Percentiles rank a stretch among this genome's conserved stretches.
phyloP scores from a whole-genome alignment of 2,888 invertebrate species.

The Panzeria rudis region DNA sequence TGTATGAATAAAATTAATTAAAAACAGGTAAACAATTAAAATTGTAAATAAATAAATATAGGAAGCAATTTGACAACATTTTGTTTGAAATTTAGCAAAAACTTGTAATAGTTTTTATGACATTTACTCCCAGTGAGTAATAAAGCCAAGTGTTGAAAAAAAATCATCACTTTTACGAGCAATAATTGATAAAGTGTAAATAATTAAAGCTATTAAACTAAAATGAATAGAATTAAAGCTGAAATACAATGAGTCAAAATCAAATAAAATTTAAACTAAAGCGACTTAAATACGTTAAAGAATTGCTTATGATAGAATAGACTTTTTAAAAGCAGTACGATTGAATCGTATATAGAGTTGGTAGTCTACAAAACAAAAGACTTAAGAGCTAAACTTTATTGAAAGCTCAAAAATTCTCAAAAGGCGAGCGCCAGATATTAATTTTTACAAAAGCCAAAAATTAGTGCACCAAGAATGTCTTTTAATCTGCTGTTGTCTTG shows the following conservation, averaged over 20 bases:
- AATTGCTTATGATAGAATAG: no score
- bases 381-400: no score
- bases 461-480: no score
- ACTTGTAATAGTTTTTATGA: slow-evolving; percentile 12
- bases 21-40: slow-evolving; percentile 57
- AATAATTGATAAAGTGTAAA: not conserved
- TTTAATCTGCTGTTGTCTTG: no score
- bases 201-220: not conserved
- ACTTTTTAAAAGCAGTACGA: no score
- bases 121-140: not conserved
- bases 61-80: not conserved
- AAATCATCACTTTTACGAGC: not conserved
- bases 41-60: slow-evolving; percentile 17
- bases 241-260: not conserved
- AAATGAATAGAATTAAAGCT: not conserved
- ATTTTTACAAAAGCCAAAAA: no score
- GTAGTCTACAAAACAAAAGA: no score
- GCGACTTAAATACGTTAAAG: no score
- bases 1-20: slow-evolving; percentile 53
- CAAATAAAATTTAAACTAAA: not conserved
- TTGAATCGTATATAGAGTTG: no score
- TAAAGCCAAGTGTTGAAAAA: slow-evolving; percentile 9
- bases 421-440: no score
- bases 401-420: no score
- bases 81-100: not conserved